Conservation (phyloP, 2,113 vertebrate genomes). For the Egretta garzetta region DNA sequence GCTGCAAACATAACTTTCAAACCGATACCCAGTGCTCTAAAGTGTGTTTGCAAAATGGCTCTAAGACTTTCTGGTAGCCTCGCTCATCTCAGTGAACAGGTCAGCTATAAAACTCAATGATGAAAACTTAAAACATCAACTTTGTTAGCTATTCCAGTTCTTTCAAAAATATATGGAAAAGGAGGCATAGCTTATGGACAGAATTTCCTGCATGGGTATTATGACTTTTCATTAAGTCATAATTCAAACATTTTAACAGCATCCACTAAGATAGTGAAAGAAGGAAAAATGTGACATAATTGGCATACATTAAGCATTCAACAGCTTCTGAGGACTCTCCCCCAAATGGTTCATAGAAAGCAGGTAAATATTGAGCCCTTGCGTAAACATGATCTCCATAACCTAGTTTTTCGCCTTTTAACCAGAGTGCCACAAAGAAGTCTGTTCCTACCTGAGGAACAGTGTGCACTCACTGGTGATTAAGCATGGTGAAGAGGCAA, state of each 20-base stretch:
- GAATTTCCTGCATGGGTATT: neutral
- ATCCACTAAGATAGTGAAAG: neutral
- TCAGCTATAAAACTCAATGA: neutral
- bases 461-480: neutral
- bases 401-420: neutral
- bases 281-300: neutral
- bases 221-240: neutral
- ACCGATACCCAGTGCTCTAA: neutral
- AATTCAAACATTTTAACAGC: neutral
- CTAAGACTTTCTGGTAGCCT: neutral
- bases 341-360: neutral
- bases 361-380: neutral
- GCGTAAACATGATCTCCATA: neutral
- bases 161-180: neutral
- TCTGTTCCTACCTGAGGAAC: neutral
- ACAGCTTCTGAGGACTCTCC: neutral
- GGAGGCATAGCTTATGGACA: neutral
- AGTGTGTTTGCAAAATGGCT: neutral
- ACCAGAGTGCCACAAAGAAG: neutral
- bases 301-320: neutral
- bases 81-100: neutral
- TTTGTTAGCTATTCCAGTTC: neutral
- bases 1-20: neutral
- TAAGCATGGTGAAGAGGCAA: neutral
- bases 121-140: neutral